A percentile compares a stretch with the other conserved stretches of the same genome.
Conservation (phyloP, 2,888 invertebrate genomes). For the Calliscelio sp. region DNA sequence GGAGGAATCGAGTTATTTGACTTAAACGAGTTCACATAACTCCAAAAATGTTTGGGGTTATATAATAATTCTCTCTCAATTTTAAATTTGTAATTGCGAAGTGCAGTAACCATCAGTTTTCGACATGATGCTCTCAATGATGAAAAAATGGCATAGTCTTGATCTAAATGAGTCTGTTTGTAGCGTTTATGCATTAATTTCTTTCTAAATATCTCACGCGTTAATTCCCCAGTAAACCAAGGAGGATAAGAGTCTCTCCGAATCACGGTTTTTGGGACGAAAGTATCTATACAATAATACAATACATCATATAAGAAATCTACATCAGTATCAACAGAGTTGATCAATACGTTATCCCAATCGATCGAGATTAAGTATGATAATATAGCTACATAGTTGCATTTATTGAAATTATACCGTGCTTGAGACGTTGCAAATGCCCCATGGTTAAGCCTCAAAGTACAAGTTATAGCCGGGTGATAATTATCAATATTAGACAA, state of each 20-base stretch:
- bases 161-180: neutral
- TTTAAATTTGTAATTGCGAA: neutral
- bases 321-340: neutral
- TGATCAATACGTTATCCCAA: constrained; percentile 1
- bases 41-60: constrained; percentile 30
- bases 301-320: neutral
- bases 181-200: constrained; percentile 15
- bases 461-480: constrained; percentile 2
- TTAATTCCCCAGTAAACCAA: constrained; percentile 10
- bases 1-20: neutral
- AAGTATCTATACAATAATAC: neutral
- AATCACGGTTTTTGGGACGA: neutral
- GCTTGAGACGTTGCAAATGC: neutral
- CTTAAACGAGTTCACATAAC: neutral
- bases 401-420: constrained; percentile 8
- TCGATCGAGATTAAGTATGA: neutral
- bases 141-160: constrained; percentile 9
- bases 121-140: neutral
- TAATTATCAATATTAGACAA: constrained; percentile 6
- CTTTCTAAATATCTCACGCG: neutral
- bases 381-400: neutral
- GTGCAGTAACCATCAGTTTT: neutral
- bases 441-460: neutral
- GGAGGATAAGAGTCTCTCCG: neutral
- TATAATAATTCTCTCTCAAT: neutral